Evolutionary conservation across 2,113 vertebrate genomes (phyloP).

Genomic region (Chaetodon trifascialis): DNA sequence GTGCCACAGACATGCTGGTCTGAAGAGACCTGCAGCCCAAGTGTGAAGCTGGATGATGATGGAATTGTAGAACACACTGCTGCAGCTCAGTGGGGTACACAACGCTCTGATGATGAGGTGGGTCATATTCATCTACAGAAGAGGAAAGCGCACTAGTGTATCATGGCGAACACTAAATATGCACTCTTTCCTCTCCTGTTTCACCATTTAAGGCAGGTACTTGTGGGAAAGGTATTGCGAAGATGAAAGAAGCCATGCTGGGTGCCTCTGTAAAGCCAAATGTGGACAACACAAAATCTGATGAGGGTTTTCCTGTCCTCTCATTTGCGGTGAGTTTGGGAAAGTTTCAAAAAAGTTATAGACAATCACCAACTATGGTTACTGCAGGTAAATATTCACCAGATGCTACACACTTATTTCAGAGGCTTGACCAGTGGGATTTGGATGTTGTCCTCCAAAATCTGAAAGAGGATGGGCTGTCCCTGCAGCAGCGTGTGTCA

Average conservation of each 20-base stretch:
- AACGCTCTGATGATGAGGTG: constrained; percentile 7
- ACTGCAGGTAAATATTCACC: neutral
- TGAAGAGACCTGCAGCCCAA: constrained; percentile 8
- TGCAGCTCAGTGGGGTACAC: neutral
- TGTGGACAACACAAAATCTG: neutral
- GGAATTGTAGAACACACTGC: neutral
- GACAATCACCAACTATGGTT: neutral
- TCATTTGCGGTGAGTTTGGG: constrained; percentile 57
- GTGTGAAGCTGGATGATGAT: neutral
- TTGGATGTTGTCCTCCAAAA: constrained; percentile 75
- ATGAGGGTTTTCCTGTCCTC: constrained; percentile 22
- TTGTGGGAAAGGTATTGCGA: neutral
- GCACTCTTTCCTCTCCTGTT: neutral
- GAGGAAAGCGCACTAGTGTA: neutral
- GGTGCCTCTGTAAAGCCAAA: neutral
- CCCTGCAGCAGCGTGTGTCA: neutral
- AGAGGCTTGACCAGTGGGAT: constrained; percentile 83
- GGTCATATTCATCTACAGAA: neutral
- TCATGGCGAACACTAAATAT: neutral
- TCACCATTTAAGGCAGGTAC: neutral
- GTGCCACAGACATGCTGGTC: neutral
- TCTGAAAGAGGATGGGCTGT: constrained; percentile 52
- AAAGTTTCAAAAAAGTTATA: neutral
- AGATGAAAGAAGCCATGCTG: neutral
- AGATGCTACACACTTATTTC: neutral